Evolutionary conservation across 2,113 vertebrate species (phyloP).

Genomic region (Puntigrus tetrazona): DNA sequence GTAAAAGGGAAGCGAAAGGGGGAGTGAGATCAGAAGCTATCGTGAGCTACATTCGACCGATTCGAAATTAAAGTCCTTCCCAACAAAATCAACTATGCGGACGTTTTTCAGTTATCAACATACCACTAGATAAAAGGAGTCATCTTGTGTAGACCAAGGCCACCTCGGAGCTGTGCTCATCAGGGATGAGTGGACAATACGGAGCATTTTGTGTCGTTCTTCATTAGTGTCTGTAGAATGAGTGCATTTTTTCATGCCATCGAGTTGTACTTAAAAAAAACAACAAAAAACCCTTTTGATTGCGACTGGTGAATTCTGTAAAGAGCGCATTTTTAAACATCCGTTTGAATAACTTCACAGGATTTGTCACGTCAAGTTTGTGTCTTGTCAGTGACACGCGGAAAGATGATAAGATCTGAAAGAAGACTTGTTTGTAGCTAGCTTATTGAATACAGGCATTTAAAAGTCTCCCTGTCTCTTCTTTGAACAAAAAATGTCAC

Average conservation of each 20-base stretch:
- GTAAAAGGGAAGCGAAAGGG: background rate
- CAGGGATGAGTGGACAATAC: background rate
- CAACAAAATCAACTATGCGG: background rate
- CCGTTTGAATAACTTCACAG: background rate
- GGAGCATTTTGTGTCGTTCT: background rate
- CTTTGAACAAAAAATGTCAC: background rate
- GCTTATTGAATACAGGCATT: background rate
- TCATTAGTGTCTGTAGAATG: background rate
- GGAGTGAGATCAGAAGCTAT: background rate
- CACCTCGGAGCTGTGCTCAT: background rate
- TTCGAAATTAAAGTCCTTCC: background rate
- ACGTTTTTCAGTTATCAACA: background rate
- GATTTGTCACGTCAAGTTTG: background rate
- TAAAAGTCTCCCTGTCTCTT: background rate
- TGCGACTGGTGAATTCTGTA: background rate
- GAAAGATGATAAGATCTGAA: background rate
- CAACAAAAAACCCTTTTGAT: background rate
- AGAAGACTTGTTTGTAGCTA: background rate
- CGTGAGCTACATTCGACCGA: background rate
- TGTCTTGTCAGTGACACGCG: background rate
- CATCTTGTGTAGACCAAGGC: background rate
- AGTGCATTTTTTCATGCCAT: background rate
- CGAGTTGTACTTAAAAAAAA: background rate
- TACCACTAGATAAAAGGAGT: background rate
- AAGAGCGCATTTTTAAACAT: background rate